Evolutionary conservation across 2,888 invertebrate genomes (phyloP), one percentile per base, ranked within the genome.

Genomic region (Timema cristinae): DNA sequence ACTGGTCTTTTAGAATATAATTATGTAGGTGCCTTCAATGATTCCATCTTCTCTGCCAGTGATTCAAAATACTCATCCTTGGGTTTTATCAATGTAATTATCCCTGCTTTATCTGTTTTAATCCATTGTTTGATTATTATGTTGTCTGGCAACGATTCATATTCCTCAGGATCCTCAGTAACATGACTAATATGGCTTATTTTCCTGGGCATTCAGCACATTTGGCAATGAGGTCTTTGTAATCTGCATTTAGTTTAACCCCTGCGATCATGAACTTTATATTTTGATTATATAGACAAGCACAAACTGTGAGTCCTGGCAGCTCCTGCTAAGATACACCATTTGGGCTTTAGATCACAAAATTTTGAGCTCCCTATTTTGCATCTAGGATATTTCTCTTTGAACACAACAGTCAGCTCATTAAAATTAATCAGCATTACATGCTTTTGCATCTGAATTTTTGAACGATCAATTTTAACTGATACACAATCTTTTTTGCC

Each of bases 251-350:
- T 13, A 59, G 15, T 59, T 2, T 59, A 59, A 5, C 15, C 32
- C 59, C 59, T 59, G 59, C 32, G 15, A 59, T 13, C 59, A 59
- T 59, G 32, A 59, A 32, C 59, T 59, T 9, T 59, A 59, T 13
- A 9, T n/a, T 59, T 59, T 59, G 59, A 59, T 59, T 13, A 59
- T 59, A 9, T 59, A 59, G 9, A n/a, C 59, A 59, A 59, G n/a
- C 59, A 59, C 56, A 56, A 56, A 56, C 56, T 56, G 56, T 11
- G 56, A 13, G 59, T 59, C 32, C 59, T 32, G 32, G n/a, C 0
- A 59, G 59, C 59, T n/a, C n/a, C 59, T 59, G 59, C 59, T 56
- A 56, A 56, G n/a, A 11, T 51, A 49, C 50, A 51, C 68, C 68
- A 68, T 11, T 32, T 49, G 32, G 50, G 32, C 47, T 68, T 56